Conservation (phyloP, 2,797 vertebrate genomes). For the Acanthurus lineatus region DNA sequence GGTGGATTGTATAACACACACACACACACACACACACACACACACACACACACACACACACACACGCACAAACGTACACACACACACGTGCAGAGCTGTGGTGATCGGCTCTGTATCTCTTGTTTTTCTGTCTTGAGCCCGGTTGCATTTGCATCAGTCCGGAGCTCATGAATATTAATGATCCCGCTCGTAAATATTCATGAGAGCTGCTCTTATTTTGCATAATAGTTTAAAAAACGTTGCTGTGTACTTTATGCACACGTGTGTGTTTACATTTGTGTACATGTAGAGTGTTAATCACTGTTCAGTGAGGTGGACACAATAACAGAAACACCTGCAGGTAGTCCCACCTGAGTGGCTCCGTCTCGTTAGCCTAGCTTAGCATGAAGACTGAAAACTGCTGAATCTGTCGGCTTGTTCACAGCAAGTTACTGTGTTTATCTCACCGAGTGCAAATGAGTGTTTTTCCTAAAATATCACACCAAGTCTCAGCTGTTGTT, state of each 20-base stretch:
- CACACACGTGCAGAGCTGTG: background rate
- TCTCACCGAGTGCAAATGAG: no score
- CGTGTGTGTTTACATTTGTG: background rate
- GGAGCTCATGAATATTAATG: conserved; percentile 22
- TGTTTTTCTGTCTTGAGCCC: background rate
- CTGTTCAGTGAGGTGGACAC: background rate
- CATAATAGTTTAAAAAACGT: background rate
- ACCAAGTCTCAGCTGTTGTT: no score
- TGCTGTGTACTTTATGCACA: background rate
- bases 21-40: background rate
- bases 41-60: background rate
- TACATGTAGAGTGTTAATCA: background rate
- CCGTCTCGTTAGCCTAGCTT: no score
- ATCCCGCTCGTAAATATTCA: conserved; percentile 16
- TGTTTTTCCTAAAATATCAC: no score
- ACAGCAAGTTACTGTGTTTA: no score
- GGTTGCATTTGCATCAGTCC: conserved; percentile 1
- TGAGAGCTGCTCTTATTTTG: fast-evolving
- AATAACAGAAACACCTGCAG: background rate
- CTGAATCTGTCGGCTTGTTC: no score
- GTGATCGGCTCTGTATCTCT: conserved; percentile 10
- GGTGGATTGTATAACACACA: background rate
- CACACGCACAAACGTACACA: background rate
- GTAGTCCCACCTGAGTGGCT: background rate
- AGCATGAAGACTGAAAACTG: no score